A percentile compares a stretch with the other conserved stretches of the same genome.
Conservation (phyloP, 2,888 invertebrate species). For the Latrodectus elegans region DNA sequence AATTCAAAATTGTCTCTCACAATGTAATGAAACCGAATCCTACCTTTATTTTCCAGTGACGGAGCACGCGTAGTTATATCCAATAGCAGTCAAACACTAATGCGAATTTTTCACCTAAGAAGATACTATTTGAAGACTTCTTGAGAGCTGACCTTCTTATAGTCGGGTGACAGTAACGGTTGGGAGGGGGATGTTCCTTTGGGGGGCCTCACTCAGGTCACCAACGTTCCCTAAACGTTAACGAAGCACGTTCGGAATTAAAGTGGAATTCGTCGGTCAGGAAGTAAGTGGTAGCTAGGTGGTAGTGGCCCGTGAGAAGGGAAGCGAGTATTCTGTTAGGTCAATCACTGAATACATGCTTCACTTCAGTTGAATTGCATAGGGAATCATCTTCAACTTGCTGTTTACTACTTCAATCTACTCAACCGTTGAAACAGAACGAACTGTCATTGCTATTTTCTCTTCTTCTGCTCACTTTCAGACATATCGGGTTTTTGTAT, state of each 20-base stretch:
- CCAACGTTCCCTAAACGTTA: conserved; percentile 42
- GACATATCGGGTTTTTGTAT: too few species aligned
- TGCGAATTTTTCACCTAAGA: conserved; percentile 14
- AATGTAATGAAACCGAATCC: conserved; percentile 31
- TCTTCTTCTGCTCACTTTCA: too few species aligned
- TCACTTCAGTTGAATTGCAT: conserved; percentile 33
- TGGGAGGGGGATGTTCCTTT: conserved; percentile 22
- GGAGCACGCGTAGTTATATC: conserved; percentile 20
- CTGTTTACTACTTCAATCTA: conserved; percentile 21
- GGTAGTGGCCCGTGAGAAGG: conserved; percentile 35
- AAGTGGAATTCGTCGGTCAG: conserved; percentile 54
- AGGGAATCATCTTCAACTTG: conserved; percentile 17
- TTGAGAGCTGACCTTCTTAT: conserved; percentile 54
- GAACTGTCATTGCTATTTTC: too few species aligned
- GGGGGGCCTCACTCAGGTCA: conserved; percentile 48
- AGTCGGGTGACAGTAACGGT: conserved; percentile 38
- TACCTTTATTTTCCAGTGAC: conserved; percentile 15
- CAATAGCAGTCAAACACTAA: conserved; percentile 30
- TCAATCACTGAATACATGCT: conserved; percentile 44
- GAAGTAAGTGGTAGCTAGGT: conserved; percentile 42
- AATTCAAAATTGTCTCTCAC: too few species aligned
- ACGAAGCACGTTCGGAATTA: conserved; percentile 55
- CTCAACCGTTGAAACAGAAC: background rate
- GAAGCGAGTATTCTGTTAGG: conserved; percentile 45
- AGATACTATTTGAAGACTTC: conserved; percentile 29